Conservation (phyloP, 1,140 invertebrate genomes). For the Halyomorpha halys region DNA sequence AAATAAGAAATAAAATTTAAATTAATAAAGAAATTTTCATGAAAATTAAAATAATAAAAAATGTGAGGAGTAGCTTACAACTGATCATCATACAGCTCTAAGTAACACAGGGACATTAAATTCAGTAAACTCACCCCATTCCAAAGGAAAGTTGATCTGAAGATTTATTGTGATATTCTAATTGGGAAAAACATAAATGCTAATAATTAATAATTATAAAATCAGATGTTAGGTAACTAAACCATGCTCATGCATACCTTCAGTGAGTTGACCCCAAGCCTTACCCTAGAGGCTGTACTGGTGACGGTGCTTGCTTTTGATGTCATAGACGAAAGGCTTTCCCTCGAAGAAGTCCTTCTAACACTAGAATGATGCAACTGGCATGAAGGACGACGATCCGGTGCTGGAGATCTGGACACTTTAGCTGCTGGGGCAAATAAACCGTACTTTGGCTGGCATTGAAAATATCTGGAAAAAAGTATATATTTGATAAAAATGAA, state of each 20-base stretch:
- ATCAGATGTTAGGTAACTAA: neutral
- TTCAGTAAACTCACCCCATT: no score
- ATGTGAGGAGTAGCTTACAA: no score
- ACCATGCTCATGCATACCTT: conserved; percentile 20
- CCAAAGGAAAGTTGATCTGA: no score
- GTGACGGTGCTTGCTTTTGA: conserved; percentile 39
- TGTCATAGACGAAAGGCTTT: conserved; percentile 70
- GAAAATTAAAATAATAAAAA: no score
- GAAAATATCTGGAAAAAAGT: conserved; percentile 76
- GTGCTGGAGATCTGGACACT: conserved; percentile 69
- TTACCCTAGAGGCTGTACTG: conserved; percentile 31
- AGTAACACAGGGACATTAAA: no score
- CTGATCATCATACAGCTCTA: no score
- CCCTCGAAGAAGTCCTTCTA: conserved; percentile 62
- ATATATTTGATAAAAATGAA: no score
- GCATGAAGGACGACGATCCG: conserved; percentile 46
- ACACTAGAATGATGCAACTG: conserved; percentile 51
- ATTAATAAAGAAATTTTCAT: no score
- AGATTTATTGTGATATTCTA: no score
- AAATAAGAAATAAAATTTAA: no score
- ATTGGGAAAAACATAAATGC: no score
- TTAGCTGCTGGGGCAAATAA: conserved; percentile 85
- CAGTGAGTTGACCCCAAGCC: conserved; percentile 40
- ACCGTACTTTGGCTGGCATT: conserved; percentile 79
- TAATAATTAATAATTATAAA: neutral